A percentile compares a stretch with the other conserved stretches of the same genome.
Evolutionary conservation across 2,113 vertebrate species (phyloP).

Genomic region (Smithornis capensis): DNA sequence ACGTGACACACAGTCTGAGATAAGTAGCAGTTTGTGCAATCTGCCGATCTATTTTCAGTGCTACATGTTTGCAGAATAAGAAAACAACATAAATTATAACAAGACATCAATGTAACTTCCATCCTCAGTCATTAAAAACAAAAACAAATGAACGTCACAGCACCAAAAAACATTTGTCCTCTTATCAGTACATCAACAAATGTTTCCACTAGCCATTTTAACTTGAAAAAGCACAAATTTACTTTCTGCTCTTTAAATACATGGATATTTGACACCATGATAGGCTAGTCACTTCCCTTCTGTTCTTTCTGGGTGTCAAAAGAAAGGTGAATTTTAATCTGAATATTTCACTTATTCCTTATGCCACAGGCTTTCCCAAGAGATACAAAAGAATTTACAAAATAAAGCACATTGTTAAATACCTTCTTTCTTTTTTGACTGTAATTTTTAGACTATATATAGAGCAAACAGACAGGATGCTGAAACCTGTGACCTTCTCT

Average conservation of each 20-base stretch:
- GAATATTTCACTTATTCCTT: conserved; percentile 32
- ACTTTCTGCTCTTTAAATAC: not conserved
- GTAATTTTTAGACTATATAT: not conserved
- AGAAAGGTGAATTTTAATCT: not conserved
- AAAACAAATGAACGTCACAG: conserved; percentile 19
- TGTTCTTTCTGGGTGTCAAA: not conserved
- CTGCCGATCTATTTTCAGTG: conserved; percentile 68
- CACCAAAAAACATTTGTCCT: conserved; percentile 55
- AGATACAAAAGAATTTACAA: not conserved
- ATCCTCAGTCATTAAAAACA: conserved; percentile 23
- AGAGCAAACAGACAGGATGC: not conserved
- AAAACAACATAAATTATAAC: conserved; percentile 69
- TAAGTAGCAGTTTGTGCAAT: conserved; percentile 70
- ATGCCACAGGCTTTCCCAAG: not conserved
- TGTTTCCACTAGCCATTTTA: conserved; percentile 46
- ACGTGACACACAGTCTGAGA: conserved; percentile 72
- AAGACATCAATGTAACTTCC: conserved; percentile 52
- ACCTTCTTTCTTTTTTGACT: not conserved
- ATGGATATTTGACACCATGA: not conserved
- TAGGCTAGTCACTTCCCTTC: not conserved
- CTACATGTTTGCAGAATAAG: conserved; percentile 67
- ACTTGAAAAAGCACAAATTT: conserved; percentile 52
- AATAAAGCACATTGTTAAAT: not conserved
- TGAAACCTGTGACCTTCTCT: conserved; percentile 37
- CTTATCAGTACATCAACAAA: conserved; percentile 57